These are phyloP conservation scores for Trematocara variabile DNA, from an alignment of 2,113 vertebrate species.

Conservation along the genomic window DNA sequence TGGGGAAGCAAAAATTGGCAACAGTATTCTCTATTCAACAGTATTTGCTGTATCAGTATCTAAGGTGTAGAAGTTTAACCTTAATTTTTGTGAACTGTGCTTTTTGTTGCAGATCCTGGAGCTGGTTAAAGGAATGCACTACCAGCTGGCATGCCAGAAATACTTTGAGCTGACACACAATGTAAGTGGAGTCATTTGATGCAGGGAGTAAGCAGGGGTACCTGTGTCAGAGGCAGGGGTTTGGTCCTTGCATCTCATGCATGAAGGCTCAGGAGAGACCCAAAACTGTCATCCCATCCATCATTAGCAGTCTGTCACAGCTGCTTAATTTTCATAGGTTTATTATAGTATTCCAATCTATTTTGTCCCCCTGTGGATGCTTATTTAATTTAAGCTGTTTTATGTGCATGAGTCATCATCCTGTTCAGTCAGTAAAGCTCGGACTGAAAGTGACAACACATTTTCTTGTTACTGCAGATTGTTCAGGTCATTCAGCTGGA, in stretches of 20 bases:
- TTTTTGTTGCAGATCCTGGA: slow-evolving; percentile 83
- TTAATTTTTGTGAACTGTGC: background rate
- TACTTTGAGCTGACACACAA: slow-evolving; percentile 94
- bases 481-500: background rate
- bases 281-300: slow-evolving; percentile 44
- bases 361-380: slow-evolving; percentile 46
- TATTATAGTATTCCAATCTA: slow-evolving; percentile 51
- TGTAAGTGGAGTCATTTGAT: slow-evolving; percentile 78
- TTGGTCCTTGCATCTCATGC: slow-evolving; percentile 14
- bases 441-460: background rate
- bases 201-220: background rate
- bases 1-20: background rate
- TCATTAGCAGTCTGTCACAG: slow-evolving; percentile 55
- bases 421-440: slow-evolving; percentile 6
- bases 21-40: background rate
- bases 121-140: slow-evolving; percentile 95
- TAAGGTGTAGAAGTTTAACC: background rate
- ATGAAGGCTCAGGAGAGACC: slow-evolving; percentile 20
- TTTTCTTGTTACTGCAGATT: background rate
- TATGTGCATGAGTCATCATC: slow-evolving; percentile 38
- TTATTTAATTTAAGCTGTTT: slow-evolving; percentile 53
- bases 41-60: background rate
- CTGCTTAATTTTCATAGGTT: slow-evolving; percentile 61
- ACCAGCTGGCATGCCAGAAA: slow-evolving; percentile 96
- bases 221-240: slow-evolving; percentile 36